phyloP scores from a whole-genome alignment of 2,113 vertebrate species.

The Eulemur rufifrons region DNA sequence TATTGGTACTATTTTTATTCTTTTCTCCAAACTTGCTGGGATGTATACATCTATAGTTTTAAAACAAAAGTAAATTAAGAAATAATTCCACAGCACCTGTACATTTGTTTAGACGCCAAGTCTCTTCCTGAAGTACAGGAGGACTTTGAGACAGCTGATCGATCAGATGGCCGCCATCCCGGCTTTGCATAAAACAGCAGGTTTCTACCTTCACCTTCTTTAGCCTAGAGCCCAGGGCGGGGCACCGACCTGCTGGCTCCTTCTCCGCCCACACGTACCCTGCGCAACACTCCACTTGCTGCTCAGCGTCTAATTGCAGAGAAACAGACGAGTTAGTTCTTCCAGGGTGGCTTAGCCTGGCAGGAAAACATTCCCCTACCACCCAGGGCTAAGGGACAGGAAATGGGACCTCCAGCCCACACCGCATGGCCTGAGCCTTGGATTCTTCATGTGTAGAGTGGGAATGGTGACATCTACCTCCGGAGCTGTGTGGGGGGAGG shows the following conservation, averaged over 20 bases:
- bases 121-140: background rate
- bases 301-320: background rate
- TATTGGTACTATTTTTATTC: background rate
- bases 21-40: conserved; percentile 7
- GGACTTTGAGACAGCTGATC: background rate
- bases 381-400: background rate
- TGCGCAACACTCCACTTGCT: rapidly evolving
- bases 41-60: background rate
- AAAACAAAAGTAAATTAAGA: background rate
- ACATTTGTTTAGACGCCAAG: background rate
- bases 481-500: background rate
- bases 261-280: background rate
- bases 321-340: background rate
- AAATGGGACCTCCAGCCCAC: background rate
- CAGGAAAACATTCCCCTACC: background rate
- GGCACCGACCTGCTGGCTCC: background rate
- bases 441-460: background rate
- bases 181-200: background rate
- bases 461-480: background rate
- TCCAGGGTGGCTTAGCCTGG: background rate
- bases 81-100: background rate
- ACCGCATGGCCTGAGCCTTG: background rate
- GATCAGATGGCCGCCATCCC: rapidly evolving
- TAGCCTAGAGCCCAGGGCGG: background rate
- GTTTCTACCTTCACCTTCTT: background rate